Evolutionary conservation across 2,888 invertebrate species (phyloP).

Genomic region (Apodemia mormo): DNA sequence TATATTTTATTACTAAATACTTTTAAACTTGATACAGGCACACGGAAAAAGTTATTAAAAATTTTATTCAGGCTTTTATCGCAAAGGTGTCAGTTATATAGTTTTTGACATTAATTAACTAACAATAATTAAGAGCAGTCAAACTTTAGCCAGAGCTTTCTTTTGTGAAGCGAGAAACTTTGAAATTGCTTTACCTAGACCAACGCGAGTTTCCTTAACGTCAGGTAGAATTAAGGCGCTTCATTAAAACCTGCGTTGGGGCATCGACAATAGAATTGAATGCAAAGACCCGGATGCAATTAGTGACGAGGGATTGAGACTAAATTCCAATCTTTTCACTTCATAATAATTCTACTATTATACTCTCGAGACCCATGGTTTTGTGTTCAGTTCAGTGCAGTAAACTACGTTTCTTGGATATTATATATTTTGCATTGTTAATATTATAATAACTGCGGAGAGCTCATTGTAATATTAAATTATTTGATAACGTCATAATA

Average conservation of each 20-base stretch:
- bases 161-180: conserved; percentile 57
- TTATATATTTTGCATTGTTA: not conserved
- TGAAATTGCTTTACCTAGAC: conserved; percentile 56
- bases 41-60: not conserved
- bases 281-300: conserved; percentile 62
- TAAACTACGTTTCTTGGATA: not conserved
- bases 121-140: conserved; percentile 61
- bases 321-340: conserved; percentile 30
- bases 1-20: no score
- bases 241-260: conserved; percentile 65
- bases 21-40: no score
- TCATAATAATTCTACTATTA: conserved; percentile 28
- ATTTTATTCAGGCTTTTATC: not conserved
- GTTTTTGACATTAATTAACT: conserved; percentile 48
- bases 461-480: no score
- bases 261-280: conserved; percentile 55
- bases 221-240: conserved; percentile 67
- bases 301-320: conserved; percentile 43
- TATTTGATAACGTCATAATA: no score
- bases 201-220: conserved; percentile 51
- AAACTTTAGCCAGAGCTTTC: conserved; percentile 57
- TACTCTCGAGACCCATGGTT: conserved; percentile 19
- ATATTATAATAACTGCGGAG: no score
- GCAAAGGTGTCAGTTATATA: conserved; percentile 14
- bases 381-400: not conserved